Evolutionary conservation across 2,797 vertebrate species (phyloP).

Genomic region (Scleropages formosus): DNA sequence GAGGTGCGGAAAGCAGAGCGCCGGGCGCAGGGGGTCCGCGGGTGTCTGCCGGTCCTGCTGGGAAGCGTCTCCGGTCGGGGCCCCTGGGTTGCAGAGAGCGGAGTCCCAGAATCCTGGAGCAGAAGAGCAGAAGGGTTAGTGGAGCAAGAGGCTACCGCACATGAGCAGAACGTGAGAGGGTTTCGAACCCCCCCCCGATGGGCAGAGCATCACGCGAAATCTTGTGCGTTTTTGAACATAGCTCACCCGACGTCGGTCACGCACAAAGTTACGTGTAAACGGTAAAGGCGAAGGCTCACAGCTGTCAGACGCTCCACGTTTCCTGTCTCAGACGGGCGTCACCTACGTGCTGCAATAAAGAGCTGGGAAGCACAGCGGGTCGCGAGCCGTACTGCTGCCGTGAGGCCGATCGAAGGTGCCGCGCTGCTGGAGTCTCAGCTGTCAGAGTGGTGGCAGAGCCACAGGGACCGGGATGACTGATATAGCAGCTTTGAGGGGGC

Average conservation of each 20-base stretch:
- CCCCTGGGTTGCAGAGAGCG: conserved; percentile 66
- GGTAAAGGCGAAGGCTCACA: no score
- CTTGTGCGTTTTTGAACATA: no score
- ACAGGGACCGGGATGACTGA: conserved; percentile 52
- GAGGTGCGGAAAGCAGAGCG: conserved; percentile 91
- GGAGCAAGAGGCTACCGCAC: background rate
- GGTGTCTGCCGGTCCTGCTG: background rate
- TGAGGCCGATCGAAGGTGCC: background rate
- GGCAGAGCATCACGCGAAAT: no score
- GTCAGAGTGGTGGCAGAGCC: conserved; percentile 32
- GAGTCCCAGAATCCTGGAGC: conserved; percentile 91
- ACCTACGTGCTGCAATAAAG: background rate
- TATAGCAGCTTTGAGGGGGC: conserved; percentile 42
- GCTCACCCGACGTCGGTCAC: no score
- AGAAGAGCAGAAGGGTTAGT: conserved; percentile 51
- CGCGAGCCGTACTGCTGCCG: background rate
- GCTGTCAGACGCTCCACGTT: no score
- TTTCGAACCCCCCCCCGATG: no score
- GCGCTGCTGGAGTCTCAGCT: conserved; percentile 42
- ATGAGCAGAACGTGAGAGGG: no score
- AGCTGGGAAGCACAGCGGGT: background rate
- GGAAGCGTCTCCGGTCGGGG: no score
- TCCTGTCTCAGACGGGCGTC: background rate
- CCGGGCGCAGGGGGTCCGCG: conserved; percentile 77
- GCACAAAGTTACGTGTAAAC: no score